These are phyloP conservation scores for Lissonota sp. DNA, from an alignment of 2,888 invertebrate genomes.

Conservation along the genomic window DNA sequence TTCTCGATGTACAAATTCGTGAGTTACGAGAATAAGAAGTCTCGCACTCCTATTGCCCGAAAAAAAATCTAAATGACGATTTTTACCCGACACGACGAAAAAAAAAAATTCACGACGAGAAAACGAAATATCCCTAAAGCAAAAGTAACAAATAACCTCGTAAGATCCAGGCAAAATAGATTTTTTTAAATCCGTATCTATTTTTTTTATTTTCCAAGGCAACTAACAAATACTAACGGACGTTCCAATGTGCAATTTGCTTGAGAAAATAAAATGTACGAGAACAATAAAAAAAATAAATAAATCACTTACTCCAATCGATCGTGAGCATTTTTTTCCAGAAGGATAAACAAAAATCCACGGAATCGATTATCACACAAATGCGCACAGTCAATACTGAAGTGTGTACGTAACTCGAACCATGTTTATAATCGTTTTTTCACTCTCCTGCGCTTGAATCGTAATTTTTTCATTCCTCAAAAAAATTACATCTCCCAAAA, in stretches of 20 bases:
- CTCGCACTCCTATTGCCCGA: constrained; percentile 19
- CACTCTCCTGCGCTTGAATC: background rate
- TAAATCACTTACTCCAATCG: constrained; percentile 82
- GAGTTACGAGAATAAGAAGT: constrained; percentile 22
- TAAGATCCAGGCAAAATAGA: background rate
- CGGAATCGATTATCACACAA: constrained; percentile 24
- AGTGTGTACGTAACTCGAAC: constrained; percentile 23
- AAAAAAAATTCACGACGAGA: constrained; percentile 32
- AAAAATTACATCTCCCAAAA: background rate
- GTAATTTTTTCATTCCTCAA: background rate
- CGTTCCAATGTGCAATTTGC: constrained; percentile 66
- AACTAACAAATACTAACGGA: constrained; percentile 76
- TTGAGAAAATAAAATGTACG: constrained; percentile 58
- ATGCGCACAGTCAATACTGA: constrained; percentile 28
- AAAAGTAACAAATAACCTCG: constrained; percentile 12
- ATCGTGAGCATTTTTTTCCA: constrained; percentile 32
- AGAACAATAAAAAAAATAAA: constrained; percentile 59
- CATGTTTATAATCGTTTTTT: constrained; percentile 3
- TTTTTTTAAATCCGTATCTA: constrained; percentile 32
- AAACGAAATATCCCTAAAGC: background rate
- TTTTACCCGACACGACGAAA: background rate
- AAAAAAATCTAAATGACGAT: background rate
- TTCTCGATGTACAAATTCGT: constrained; percentile 36
- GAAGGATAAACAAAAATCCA: constrained; percentile 11
- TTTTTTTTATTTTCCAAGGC: constrained; percentile 63